phyloP scores from a whole-genome alignment of 2,113 vertebrate species.

The Rhizomys pruinosus region DNA sequence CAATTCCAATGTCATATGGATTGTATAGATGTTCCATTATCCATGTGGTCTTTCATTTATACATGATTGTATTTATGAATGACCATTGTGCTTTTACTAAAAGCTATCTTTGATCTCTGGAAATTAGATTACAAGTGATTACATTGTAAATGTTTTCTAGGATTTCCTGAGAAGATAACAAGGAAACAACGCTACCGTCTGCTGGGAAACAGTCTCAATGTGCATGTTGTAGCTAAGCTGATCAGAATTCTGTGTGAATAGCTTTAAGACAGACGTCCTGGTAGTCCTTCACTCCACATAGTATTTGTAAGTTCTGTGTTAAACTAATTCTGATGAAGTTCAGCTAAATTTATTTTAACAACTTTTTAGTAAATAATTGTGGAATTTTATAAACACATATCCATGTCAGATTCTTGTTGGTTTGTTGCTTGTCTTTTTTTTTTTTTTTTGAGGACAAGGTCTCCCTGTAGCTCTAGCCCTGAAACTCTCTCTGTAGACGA shows the following conservation, averaged over 20 bases:
- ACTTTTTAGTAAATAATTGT: slow-evolving; percentile 45
- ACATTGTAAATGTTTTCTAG: slow-evolving; percentile 83
- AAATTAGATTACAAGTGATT: slow-evolving; percentile 9
- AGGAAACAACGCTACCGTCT: slow-evolving; percentile 92
- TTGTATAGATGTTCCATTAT: background rate
- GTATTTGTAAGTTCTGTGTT: slow-evolving; percentile 51
- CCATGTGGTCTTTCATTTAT: background rate
- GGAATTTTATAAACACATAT: background rate
- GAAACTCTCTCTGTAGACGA: too few species aligned
- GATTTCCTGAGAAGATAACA: slow-evolving; percentile 90
- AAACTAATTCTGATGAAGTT: slow-evolving; percentile 38
- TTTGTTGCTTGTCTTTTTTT: too few species aligned
- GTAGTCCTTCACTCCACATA: background rate
- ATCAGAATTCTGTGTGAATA: slow-evolving; percentile 84
- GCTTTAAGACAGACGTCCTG: slow-evolving; percentile 30
- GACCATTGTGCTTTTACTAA: background rate
- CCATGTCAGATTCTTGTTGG: too few species aligned
- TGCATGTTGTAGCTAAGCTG: slow-evolving; percentile 91
- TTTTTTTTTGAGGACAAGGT: too few species aligned
- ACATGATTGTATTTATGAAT: background rate
- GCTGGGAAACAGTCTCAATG: slow-evolving; percentile 96
- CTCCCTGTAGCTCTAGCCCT: too few species aligned
- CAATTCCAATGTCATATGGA: too few species aligned
- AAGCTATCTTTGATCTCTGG: slow-evolving; percentile 23
- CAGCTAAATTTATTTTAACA: slow-evolving; percentile 5